phyloP scores from a whole-genome alignment of 2,113 vertebrate genomes.

The Vanacampus margaritifer region DNA sequence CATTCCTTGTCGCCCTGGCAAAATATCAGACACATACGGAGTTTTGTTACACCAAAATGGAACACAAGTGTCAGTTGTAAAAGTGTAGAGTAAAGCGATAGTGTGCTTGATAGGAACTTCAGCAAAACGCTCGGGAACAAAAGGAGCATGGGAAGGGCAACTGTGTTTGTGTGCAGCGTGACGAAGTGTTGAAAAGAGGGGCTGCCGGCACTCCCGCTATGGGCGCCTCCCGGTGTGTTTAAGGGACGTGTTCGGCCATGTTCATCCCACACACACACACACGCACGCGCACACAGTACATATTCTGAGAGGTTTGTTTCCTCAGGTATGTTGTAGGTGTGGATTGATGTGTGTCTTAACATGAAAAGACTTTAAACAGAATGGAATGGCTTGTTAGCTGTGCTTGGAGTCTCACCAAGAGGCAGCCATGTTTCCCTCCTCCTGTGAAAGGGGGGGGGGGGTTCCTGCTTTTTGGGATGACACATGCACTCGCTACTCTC shows the following conservation, averaged over 20 bases:
- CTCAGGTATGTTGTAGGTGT: conserved; percentile 81
- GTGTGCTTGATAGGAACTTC: conserved; percentile 60
- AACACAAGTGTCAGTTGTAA: conserved; percentile 23
- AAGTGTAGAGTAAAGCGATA: conserved; percentile 47
- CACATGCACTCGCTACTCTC: background rate
- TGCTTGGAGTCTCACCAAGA: conserved; percentile 59
- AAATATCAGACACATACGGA: background rate
- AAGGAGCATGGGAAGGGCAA: conserved; percentile 73
- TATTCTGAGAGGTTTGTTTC: conserved; percentile 74
- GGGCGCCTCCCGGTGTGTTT: conserved; percentile 71
- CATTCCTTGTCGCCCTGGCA: background rate
- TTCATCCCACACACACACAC: conserved; percentile 65
- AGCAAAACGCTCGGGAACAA: conserved; percentile 56
- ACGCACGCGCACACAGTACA: conserved; percentile 56
- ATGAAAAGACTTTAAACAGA: conserved; percentile 74
- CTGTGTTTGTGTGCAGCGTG: conserved; percentile 69
- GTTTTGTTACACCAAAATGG: conserved; percentile 12
- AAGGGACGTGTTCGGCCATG: conserved; percentile 78
- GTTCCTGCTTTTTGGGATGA: conserved; percentile 15
- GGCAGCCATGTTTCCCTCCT: conserved; percentile 45
- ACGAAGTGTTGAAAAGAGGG: conserved; percentile 75
- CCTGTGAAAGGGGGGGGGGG: conserved; percentile 20
- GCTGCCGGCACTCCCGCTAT: conserved; percentile 70
- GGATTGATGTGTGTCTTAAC: conserved; percentile 79
- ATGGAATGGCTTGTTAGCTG: conserved; percentile 69